These are phyloP conservation scores for Heliornis fulica DNA, from an alignment of 2,113 vertebrate genomes.

Conservation along the genomic window DNA sequence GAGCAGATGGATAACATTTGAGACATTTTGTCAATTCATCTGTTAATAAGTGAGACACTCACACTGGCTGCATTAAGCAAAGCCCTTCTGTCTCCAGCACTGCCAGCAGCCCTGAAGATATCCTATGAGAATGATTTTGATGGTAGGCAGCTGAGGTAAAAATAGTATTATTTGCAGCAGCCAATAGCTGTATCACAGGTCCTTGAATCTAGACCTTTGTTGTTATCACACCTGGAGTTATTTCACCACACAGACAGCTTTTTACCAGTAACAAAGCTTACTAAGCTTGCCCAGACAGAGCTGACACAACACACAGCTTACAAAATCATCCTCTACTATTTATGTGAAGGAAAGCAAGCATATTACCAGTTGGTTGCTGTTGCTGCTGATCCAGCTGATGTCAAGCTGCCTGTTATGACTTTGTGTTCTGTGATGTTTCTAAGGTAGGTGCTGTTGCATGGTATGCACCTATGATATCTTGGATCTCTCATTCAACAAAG, in stretches of 20 bases:
- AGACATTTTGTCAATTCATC: constrained; percentile 54
- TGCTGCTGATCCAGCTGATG: neutral
- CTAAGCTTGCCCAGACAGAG: neutral
- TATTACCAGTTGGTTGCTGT: neutral
- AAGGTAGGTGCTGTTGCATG: neutral
- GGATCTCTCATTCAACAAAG: neutral
- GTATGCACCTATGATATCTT: neutral
- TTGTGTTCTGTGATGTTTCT: neutral
- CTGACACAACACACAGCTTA: neutral
- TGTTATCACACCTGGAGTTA: neutral
- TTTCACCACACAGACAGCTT: neutral
- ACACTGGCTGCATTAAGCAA: neutral
- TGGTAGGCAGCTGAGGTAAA: neutral
- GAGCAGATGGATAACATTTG: constrained; percentile 56
- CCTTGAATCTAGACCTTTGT: neutral
- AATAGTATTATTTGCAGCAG: neutral
- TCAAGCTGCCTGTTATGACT: neutral
- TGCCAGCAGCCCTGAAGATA: constrained; percentile 1
- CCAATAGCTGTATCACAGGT: neutral
- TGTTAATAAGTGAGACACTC: constrained; percentile 35
- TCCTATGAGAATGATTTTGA: neutral
- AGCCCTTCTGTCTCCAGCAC: constrained; percentile 22
- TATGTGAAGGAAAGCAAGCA: constrained; percentile 14
- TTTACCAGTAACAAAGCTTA: neutral
- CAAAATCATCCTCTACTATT: neutral